Conservation (phyloP, 2,797 vertebrate species). For the Pangasius sanitwongsei region DNA sequence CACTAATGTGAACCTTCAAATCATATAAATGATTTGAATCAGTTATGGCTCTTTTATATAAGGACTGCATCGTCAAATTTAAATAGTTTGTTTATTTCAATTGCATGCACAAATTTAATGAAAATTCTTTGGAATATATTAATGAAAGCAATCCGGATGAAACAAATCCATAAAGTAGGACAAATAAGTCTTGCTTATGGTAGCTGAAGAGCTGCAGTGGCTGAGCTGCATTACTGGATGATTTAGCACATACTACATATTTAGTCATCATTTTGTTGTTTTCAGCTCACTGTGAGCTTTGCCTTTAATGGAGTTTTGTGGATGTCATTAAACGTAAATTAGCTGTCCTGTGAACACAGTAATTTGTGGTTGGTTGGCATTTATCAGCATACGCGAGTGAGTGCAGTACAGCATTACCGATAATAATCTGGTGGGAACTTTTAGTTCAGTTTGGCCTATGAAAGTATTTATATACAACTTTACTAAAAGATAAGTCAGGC, state of each 20-base stretch:
- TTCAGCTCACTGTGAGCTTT: background rate
- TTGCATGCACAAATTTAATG: background rate
- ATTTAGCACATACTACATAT: background rate
- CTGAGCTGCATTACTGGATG: background rate
- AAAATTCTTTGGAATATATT: background rate
- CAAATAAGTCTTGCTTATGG: background rate
- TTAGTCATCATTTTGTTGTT: background rate
- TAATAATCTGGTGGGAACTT: background rate
- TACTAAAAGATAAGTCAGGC: background rate
- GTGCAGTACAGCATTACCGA: background rate
- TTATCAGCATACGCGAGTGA: background rate
- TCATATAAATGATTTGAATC: background rate
- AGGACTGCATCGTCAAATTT: background rate
- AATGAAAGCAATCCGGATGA: background rate
- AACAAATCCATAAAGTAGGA: background rate
- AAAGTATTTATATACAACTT: no score
- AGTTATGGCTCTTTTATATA: background rate
- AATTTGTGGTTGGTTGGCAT: no score
- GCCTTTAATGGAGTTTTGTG: background rate
- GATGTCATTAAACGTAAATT: background rate
- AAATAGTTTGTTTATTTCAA: background rate
- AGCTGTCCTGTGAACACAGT: background rate
- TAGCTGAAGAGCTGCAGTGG: background rate
- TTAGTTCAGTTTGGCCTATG: background rate
- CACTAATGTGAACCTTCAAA: background rate